A percentile compares a stretch with the other conserved stretches of the same genome.
Conservation (phyloP, 2,888 invertebrate species). For the Drosophila dives region DNA sequence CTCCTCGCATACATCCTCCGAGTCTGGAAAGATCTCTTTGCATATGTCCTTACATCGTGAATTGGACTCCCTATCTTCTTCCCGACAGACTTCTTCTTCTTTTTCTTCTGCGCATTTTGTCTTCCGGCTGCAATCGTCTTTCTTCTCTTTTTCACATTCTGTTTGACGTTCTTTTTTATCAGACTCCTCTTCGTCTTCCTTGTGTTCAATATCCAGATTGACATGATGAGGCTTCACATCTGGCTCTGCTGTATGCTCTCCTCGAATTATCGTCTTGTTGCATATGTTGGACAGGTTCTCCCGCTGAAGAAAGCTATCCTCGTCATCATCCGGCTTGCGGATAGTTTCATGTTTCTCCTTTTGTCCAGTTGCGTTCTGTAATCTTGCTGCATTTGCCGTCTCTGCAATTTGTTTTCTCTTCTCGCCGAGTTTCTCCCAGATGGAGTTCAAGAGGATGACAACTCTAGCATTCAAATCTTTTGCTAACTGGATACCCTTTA, state of each 20-base stretch:
- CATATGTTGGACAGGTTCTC: slow-evolving; percentile 45
- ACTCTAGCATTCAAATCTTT: slow-evolving; percentile 29
- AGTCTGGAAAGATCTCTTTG: not conserved
- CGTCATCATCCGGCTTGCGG: not conserved
- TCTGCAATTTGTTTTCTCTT: slow-evolving; percentile 13
- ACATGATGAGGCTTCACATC: slow-evolving; percentile 59
- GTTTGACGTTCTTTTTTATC: not conserved
- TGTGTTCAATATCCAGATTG: slow-evolving; percentile 25
- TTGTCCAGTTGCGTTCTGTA: slow-evolving; percentile 1
- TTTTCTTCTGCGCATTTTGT: slow-evolving; percentile 2
- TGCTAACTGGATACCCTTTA: slow-evolving; percentile 27
- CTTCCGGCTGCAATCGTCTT: not conserved
- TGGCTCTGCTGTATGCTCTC: slow-evolving; percentile 29
- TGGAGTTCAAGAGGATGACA: not conserved
- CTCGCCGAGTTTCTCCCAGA: slow-evolving; percentile 1
- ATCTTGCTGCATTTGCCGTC: slow-evolving; percentile 14
- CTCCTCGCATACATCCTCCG: not conserved
- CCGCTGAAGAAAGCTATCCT: not conserved
- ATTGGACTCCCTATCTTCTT: not conserved
- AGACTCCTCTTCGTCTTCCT: not conserved
- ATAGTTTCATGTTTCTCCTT: not conserved
- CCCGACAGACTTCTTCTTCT: not conserved
- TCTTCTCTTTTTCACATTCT: not conserved
- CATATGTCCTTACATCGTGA: not conserved
- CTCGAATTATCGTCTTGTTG: slow-evolving; percentile 58